Evolutionary conservation across 2,113 vertebrate genomes (phyloP), one percentile per base, ranked within the genome.

Genomic region (Acanthochromis polyacanthus): DNA sequence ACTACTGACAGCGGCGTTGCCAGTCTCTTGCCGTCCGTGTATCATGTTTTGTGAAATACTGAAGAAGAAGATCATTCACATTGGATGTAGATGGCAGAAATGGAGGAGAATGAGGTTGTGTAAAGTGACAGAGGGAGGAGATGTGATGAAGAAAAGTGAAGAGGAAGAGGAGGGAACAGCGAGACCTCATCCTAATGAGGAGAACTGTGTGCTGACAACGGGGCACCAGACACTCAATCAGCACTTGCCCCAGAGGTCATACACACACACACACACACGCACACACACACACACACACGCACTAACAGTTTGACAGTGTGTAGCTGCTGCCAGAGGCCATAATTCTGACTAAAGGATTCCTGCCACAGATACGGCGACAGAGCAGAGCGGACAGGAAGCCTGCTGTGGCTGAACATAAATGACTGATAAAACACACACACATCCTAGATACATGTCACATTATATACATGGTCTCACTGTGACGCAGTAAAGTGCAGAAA

Each of bases 201-300:
- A 86, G 82, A 87, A 91, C 70, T 89, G 76, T 69, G 85, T 12
- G 48, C 64, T 88, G 82, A 90, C 90, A 87, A 75, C 43, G 46
- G 88, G 82, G 76, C 86, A 87, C 80, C 87, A 73, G 78, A 78
- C 85, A 90, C 71, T 82, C 84, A 87, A 90, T 91, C 92, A 89
- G 88, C 89, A 80, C 64, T 61, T 19, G 43, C 61, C 84, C 71
- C 62, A 52, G 70, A 88, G 73, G 75, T 88, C 75, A 53, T 55
- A 53, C n/a, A 71, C 83, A 46, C 58, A 46, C 71, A n/a, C 57
- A 7, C 16, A 12, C 43, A 50, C n/a, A 32, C 32, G 50, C 30
- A 38, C 12, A 52, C 30, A 55, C 16, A 46, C 43, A 38, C 50
- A 51, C 66, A 50, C 32, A 20, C 45, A 32, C 23, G 64, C 57